Conservation (phyloP, 2,797 vertebrate genomes). For the Hybognathus amarus region DNA sequence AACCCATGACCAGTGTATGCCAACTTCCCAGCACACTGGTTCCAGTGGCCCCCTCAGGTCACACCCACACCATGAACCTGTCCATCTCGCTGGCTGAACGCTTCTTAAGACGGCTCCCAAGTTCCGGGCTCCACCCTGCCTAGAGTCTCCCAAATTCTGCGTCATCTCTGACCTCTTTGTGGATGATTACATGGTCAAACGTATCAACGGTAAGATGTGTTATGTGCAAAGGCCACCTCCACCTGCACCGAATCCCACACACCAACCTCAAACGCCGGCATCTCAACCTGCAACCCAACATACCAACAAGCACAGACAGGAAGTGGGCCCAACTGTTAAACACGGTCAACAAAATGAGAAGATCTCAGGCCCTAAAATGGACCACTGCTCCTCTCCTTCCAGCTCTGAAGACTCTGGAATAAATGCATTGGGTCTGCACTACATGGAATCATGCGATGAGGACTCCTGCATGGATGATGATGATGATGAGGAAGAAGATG, state of each 20-base stretch:
- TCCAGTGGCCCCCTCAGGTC: conserved; percentile 74
- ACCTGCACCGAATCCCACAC: conserved; percentile 17
- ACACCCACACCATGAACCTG: conserved; percentile 82
- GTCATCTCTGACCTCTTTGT: conserved; percentile 87
- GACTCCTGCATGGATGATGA: conserved; percentile 81
- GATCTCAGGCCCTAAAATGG: conserved; percentile 78
- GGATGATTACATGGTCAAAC: conserved; percentile 88
- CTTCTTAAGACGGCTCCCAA: conserved; percentile 82
- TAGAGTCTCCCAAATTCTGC: conserved; percentile 83
- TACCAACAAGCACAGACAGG: conserved; percentile 32
- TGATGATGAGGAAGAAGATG: conserved; percentile 71
- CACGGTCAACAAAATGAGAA: conserved; percentile 62
- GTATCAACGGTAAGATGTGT: conserved; percentile 91
- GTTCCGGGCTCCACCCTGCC: conserved; percentile 82
- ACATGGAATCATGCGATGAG: conserved; percentile 85
- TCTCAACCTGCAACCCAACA: conserved; percentile 6
- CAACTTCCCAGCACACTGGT: conserved; percentile 88
- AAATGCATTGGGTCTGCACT: conserved; percentile 85
- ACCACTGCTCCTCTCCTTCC: conserved; percentile 87
- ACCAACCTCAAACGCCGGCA: not conserved
- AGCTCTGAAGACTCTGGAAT: conserved; percentile 91
- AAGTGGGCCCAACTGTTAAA: conserved; percentile 64
- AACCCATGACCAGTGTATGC: conserved; percentile 89
- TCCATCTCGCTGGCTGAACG: conserved; percentile 83
- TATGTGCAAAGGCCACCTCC: conserved; percentile 80